These are phyloP conservation scores for Sarcophaga caerulescens DNA, from an alignment of 2,888 invertebrate genomes.

Conservation along the genomic window DNA sequence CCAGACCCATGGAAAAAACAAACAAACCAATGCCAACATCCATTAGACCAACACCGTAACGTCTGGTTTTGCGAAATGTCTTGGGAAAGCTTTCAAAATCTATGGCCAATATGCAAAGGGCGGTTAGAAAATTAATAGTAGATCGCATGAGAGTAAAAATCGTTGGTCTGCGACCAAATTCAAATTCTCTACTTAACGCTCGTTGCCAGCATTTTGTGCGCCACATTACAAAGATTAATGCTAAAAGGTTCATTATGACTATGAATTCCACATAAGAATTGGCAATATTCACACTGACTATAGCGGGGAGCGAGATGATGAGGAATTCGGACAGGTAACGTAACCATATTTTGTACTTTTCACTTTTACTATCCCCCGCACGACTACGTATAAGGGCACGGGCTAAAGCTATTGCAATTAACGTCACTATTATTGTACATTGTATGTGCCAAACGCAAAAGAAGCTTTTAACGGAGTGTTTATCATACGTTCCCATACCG, in stretches of 20 bases:
- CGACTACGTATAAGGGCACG: conserved; percentile 33
- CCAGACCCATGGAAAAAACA: conserved; percentile 90
- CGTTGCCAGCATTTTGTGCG: conserved; percentile 53
- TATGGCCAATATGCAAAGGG: conserved; percentile 94
- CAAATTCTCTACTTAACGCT: conserved; percentile 69
- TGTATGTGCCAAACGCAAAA: conserved; percentile 69
- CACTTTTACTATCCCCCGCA: conserved; percentile 32
- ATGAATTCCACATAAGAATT: conserved; percentile 77
- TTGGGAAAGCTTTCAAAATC: conserved; percentile 95
- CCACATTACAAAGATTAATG: conserved; percentile 48
- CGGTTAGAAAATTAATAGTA: conserved; percentile 87
- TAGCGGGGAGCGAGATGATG: conserved; percentile 83
- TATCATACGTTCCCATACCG: conserved; percentile 65
- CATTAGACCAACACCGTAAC: conserved; percentile 94
- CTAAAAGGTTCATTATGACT: conserved; percentile 50
- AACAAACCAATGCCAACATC: conserved; percentile 97
- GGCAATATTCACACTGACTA: conserved; percentile 83
- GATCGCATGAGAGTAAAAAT: conserved; percentile 87
- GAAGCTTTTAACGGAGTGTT: conserved; percentile 69
- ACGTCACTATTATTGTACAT: conserved; percentile 69
- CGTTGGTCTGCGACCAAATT: conserved; percentile 74
- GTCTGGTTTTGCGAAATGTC: conserved; percentile 92
- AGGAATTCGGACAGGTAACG: conserved; percentile 83
- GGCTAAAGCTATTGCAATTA: conserved; percentile 71
- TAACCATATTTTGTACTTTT: conserved; percentile 19